Conservation (phyloP, 2,888 invertebrate species). For the Operophtera brumata region DNA sequence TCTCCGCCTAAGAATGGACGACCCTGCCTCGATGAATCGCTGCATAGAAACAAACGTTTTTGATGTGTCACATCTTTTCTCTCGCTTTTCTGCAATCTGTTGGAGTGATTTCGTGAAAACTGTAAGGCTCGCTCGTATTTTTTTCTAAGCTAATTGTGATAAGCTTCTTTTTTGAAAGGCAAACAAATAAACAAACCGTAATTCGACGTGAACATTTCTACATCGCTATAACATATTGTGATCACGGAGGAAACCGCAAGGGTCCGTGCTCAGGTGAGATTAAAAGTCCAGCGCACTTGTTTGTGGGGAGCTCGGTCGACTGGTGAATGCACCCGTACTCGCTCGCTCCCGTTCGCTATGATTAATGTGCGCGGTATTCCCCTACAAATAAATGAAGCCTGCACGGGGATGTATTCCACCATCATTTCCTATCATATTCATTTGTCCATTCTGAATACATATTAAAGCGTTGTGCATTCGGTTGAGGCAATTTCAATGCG, state of each 20-base stretch:
- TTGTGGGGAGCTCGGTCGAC: slow-evolving; percentile 51
- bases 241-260: slow-evolving; percentile 49
- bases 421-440: slow-evolving; percentile 63
- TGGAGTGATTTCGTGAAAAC: too few relatives aligned
- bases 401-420: slow-evolving; percentile 53
- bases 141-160: too few relatives aligned
- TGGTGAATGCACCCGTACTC: slow-evolving; percentile 61
- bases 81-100: too few relatives aligned
- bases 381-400: slow-evolving; percentile 57
- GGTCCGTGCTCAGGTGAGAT: slow-evolving; percentile 61
- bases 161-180: too few relatives aligned
- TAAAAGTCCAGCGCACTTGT: slow-evolving; percentile 72
- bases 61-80: too few relatives aligned
- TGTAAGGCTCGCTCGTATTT: too few relatives aligned
- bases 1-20: too few relatives aligned
- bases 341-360: slow-evolving; percentile 56
- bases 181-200: slow-evolving; percentile 4
- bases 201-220: slow-evolving; percentile 9
- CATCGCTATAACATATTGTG: slow-evolving; percentile 38
- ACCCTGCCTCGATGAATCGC: too few relatives aligned
- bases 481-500: slow-evolving; percentile 24
- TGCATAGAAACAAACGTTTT: too few relatives aligned
- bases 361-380: slow-evolving; percentile 64
- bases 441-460: slow-evolving; percentile 55
- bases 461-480: slow-evolving; percentile 48